Conservation (phyloP, 2,888 invertebrate species). For the Epinotia brunnichana region DNA sequence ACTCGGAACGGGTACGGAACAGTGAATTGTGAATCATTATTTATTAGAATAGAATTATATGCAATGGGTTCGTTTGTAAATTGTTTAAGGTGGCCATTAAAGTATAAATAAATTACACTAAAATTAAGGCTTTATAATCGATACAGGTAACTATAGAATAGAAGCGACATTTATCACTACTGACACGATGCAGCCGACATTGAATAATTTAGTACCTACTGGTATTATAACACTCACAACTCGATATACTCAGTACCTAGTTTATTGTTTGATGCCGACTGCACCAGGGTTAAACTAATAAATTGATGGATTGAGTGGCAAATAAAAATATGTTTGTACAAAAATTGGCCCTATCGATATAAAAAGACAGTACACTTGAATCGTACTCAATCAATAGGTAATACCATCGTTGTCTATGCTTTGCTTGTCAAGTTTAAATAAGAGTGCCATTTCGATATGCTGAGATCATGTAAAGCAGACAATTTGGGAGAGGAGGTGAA, state of each 20-base stretch:
- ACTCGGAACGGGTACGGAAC: no score
- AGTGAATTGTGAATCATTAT: no score
- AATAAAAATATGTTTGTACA: not conserved
- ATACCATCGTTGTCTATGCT: constrained; percentile 10
- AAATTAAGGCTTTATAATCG: constrained; percentile 33
- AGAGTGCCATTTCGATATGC: not conserved
- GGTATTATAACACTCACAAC: not conserved
- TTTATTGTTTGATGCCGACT: not conserved
- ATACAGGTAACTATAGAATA: constrained; percentile 34
- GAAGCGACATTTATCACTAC: constrained; percentile 18
- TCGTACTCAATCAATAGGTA: not conserved
- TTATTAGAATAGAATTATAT: not conserved
- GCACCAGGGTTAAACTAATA: constrained; percentile 1
- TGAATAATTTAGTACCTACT: not conserved
- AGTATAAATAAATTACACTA: constrained; percentile 5
- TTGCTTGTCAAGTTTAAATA: not conserved
- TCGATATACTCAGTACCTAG: constrained; percentile 5
- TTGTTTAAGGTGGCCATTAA: constrained; percentile 26
- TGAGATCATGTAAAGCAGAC: not conserved
- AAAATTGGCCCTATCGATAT: not conserved
- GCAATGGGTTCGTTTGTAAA: constrained; percentile 1
- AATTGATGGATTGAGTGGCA: constrained; percentile 2
- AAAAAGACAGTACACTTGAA: not conserved
- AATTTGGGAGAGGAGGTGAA: not conserved
- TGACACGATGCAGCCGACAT: not conserved